Conservation (phyloP, 92 coral and sea anemone genomes). For the Bergia puertoricense region DNA sequence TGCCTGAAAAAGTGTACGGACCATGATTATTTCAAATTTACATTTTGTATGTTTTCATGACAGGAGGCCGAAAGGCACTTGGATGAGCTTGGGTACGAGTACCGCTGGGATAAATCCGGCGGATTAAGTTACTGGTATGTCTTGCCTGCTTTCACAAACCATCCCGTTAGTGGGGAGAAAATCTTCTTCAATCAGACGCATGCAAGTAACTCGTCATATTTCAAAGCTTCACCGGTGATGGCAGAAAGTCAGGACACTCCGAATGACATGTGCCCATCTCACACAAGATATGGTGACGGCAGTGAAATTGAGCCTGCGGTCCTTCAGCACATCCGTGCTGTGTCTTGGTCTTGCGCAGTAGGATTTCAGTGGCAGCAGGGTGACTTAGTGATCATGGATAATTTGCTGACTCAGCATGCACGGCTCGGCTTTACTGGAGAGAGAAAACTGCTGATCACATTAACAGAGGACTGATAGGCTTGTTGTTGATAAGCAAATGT, state of each 20-base stretch:
- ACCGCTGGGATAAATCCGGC: conserved; percentile 53
- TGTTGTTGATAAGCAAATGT: too few species aligned
- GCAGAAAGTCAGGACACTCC: conserved; percentile 20
- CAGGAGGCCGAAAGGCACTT: conserved; percentile 60
- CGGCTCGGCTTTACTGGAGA: conserved; percentile 63
- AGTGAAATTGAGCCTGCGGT: conserved; percentile 61
- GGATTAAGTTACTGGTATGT: conserved; percentile 52
- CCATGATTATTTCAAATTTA: neutral
- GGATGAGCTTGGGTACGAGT: conserved; percentile 42
- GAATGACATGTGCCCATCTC: conserved; percentile 39
- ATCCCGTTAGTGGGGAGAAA: conserved; percentile 64
- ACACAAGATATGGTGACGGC: conserved; percentile 62
- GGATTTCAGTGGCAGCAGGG: conserved; percentile 59
- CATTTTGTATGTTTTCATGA: neutral
- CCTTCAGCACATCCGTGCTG: conserved; percentile 64
- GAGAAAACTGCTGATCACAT: conserved; percentile 46
- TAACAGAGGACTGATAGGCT: conserved; percentile 23
- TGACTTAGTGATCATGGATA: conserved; percentile 61
- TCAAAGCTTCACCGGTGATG: conserved; percentile 41
- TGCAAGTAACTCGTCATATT: conserved; percentile 41
- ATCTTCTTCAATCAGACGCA: conserved; percentile 57
- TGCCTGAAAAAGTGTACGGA: too few species aligned
- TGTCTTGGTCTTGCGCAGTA: conserved; percentile 60
- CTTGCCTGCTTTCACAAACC: conserved; percentile 44
- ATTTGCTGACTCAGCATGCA: conserved; percentile 55